Evolutionary conservation across 2,888 invertebrate genomes (phyloP).

Genomic region (Perizoma affinitatum): DNA sequence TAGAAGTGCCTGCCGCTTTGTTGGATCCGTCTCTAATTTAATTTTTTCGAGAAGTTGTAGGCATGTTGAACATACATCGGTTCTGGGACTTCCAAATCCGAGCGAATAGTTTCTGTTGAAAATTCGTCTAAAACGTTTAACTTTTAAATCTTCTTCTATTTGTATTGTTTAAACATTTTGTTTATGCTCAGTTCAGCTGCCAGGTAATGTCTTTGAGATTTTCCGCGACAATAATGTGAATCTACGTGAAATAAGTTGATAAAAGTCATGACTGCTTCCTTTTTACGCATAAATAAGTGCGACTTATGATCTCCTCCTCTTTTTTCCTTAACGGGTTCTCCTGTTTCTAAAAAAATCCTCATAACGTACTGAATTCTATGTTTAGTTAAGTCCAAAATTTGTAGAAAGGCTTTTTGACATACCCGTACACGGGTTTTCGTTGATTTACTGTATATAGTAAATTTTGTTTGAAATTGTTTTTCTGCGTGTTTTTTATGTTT

Average conservation of each 20-base stretch:
- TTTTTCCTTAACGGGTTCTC: slow-evolving; percentile 13
- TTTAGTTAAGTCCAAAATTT: slow-evolving; percentile 6
- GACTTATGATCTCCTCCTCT: neutral
- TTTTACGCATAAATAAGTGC: too few relatives aligned
- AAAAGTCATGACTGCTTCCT: too few relatives aligned
- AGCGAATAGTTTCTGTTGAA: slow-evolving; percentile 2
- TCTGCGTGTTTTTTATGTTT: slow-evolving; percentile 8
- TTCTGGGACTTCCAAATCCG: slow-evolving; percentile 6
- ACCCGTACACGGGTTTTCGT: slow-evolving; percentile 15
- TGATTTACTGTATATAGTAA: neutral
- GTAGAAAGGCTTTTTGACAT: slow-evolving; percentile 12
- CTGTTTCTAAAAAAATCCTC: slow-evolving; percentile 17
- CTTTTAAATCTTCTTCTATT: slow-evolving; percentile 23
- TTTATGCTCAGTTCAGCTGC: slow-evolving; percentile 33
- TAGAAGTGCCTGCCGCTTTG: slow-evolving; percentile 10
- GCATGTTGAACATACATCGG: slow-evolving; percentile 11
- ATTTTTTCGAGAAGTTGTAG: neutral
- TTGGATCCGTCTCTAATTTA: neutral
- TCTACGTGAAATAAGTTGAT: too few relatives aligned
- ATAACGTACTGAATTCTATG: slow-evolving; percentile 12
- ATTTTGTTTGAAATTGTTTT: too few relatives aligned
- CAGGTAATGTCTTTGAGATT: slow-evolving; percentile 29
- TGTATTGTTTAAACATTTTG: slow-evolving; percentile 33
- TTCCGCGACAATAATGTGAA: slow-evolving; percentile 37
- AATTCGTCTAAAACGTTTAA: slow-evolving; percentile 21